A percentile compares a stretch with the other conserved stretches of the same genome.
These are phyloP conservation scores for Eupithecia subfuscata DNA, from an alignment of 2,888 invertebrate species.

Conservation along the genomic window DNA sequence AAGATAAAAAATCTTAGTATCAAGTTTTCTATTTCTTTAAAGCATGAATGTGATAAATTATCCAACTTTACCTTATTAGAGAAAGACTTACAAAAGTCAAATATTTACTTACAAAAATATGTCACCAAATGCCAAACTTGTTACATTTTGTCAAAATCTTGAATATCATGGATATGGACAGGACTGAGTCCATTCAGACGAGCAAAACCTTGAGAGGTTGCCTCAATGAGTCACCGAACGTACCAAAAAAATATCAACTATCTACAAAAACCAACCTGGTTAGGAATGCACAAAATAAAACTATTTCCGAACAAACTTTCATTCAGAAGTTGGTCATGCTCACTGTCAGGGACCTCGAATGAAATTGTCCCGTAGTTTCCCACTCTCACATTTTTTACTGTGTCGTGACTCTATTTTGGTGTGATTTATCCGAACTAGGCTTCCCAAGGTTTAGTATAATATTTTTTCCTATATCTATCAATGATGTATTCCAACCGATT, in stretches of 20 bases:
- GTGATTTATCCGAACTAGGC: constrained; percentile 75
- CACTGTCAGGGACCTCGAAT: constrained; percentile 59
- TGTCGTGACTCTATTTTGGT: constrained; percentile 79
- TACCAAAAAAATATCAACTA: constrained; percentile 16
- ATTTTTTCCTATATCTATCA: neutral
- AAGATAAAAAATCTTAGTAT: neutral
- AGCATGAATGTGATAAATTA: neutral
- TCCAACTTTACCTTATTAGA: neutral
- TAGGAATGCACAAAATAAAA: constrained; percentile 46
- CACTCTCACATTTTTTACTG: constrained; percentile 67
- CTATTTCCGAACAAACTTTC: constrained; percentile 50
- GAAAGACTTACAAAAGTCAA: neutral
- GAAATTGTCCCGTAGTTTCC: constrained; percentile 70
- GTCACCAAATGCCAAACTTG: neutral
- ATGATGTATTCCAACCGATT: too few species aligned
- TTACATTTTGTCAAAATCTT: neutral
- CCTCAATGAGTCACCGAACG: constrained; percentile 17
- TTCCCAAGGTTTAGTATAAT: constrained; percentile 77
- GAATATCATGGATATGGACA: neutral
- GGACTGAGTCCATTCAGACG: neutral
- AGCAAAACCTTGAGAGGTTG: neutral
- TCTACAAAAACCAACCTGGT: constrained; percentile 37
- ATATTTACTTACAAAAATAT: neutral
- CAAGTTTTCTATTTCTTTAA: neutral
- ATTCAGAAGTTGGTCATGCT: constrained; percentile 65